Evolutionary conservation across 2,888 invertebrate genomes (phyloP).

Genomic region (Eristalis arbustorum): DNA sequence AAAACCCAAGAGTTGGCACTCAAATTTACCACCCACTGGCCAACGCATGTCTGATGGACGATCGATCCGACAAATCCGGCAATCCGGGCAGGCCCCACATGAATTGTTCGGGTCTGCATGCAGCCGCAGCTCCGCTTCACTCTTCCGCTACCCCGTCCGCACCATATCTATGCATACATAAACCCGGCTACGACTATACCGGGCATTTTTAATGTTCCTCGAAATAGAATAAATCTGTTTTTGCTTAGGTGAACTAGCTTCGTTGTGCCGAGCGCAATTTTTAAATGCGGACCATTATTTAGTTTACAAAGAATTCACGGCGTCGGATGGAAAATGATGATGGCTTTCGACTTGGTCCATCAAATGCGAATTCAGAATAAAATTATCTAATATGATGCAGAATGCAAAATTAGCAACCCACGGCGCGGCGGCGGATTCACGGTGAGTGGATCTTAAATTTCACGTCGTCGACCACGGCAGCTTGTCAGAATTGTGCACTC

Average conservation of each 20-base stretch:
- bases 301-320: conserved; percentile 31
- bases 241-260: conserved; percentile 58
- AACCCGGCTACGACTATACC: conserved; percentile 27
- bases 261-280: conserved; percentile 71
- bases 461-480: conserved; percentile 7
- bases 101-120: conserved; percentile 19
- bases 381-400: conserved; percentile 42
- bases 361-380: conserved; percentile 30
- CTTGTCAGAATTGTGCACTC: neutral
- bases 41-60: conserved; percentile 13
- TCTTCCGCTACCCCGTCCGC: neutral
- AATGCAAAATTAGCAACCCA: conserved; percentile 47
- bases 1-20: conserved; percentile 36
- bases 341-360: conserved; percentile 44
- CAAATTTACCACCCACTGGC: conserved; percentile 24
- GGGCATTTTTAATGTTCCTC: conserved; percentile 64
- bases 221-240: conserved; percentile 67
- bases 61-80: conserved; percentile 11
- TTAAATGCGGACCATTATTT: conserved; percentile 64
- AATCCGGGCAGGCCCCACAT: conserved; percentile 8
- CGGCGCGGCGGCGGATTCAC: neutral
- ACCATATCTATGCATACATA: neutral
- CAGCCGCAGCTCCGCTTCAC: conserved; percentile 12
- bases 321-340: conserved; percentile 36
- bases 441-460: conserved; percentile 37